phyloP scores from a whole-genome alignment of 2,888 invertebrate genomes.

The Scaeva pyrastri region DNA sequence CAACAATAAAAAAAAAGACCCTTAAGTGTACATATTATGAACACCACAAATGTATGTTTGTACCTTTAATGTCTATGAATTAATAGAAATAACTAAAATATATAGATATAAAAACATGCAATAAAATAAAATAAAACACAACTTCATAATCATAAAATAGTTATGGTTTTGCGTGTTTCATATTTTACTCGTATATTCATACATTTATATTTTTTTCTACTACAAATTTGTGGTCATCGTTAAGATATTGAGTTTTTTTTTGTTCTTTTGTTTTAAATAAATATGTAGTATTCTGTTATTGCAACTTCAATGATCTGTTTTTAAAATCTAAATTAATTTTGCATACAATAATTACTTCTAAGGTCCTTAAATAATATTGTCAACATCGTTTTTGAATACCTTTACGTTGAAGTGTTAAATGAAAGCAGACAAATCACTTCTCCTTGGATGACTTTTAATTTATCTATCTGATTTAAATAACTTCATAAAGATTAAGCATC shows the following conservation, averaged over 20 bases:
- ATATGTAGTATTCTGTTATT: background rate
- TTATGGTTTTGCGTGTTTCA: constrained; percentile 64
- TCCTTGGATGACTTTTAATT: too few species aligned
- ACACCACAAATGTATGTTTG: constrained; percentile 24
- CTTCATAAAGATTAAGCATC: too few species aligned
- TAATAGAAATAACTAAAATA: background rate
- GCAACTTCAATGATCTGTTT: too few species aligned
- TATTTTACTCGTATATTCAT: too few species aligned
- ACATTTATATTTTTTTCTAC: constrained; percentile 47
- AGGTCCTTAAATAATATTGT: too few species aligned
- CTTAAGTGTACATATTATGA: background rate
- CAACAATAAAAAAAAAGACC: background rate
- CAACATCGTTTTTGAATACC: too few species aligned
- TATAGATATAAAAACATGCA: too few species aligned
- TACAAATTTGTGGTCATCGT: constrained; percentile 33
- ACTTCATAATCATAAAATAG: constrained; percentile 39
- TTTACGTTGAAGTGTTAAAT: too few species aligned
- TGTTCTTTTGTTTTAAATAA: background rate
- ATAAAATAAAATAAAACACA: constrained; percentile 15
- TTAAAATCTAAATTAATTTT: too few species aligned
- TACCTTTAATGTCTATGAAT: constrained; percentile 1
- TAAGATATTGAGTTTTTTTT: background rate
- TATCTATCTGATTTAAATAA: too few species aligned
- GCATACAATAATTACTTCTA: too few species aligned
- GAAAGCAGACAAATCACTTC: too few species aligned